Conservation (phyloP, 2,888 invertebrate genomes). For the Corbicula japonica region DNA sequence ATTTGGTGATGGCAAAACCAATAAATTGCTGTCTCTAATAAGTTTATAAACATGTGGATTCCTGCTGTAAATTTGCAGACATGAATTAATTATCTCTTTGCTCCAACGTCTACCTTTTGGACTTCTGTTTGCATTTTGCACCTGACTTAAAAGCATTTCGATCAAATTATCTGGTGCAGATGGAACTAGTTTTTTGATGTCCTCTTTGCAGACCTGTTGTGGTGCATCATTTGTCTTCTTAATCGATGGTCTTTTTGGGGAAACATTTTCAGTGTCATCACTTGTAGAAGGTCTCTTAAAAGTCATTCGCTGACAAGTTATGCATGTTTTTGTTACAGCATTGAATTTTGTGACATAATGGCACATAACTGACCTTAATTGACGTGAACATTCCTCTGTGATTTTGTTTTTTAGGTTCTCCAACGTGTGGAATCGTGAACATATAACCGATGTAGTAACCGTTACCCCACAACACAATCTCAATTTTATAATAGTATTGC, state of each 20-base stretch:
- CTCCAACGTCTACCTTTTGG: not conserved
- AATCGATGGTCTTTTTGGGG: not conserved
- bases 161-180: not conserved
- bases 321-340: not conserved
- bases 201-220: not conserved
- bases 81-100: too few species aligned
- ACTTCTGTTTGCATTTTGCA: not conserved
- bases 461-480: not conserved
- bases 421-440: not conserved
- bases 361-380: not conserved
- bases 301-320: constrained; percentile 3
- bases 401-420: not conserved
- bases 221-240: not conserved
- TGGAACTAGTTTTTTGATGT: not conserved
- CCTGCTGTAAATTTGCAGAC: too few species aligned
- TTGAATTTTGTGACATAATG: not conserved
- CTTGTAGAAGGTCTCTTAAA: too few species aligned
- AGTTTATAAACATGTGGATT: too few species aligned
- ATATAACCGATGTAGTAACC: not conserved
- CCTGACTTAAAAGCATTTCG: too few species aligned
- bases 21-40: too few species aligned
- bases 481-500: too few species aligned
- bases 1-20: too few species aligned
- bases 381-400: not conserved
- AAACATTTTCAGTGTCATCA: not conserved